Percentiles rank a stretch among this genome's conserved stretches.
phyloP scores from a whole-genome alignment of 2,797 vertebrate genomes.

The Clarias fuscus region DNA sequence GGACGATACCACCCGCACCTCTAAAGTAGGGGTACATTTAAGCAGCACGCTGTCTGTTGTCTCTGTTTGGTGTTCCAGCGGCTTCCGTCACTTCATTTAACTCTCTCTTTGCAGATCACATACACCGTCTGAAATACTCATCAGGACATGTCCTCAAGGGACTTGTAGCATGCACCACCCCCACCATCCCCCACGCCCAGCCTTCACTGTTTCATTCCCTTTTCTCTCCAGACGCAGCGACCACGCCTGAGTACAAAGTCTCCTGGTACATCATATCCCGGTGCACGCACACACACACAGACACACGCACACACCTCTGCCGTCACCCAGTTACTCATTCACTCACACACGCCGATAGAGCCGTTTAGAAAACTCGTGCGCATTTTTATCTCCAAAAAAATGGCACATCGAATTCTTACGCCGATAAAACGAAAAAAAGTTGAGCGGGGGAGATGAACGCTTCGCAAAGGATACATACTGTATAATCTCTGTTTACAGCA shows the following conservation, averaged over 20 bases:
- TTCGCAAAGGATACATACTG: background rate
- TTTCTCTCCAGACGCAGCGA: conserved; percentile 9
- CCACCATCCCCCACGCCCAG: background rate
- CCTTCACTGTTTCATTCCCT: background rate
- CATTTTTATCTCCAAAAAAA: background rate
- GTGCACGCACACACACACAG: no score
- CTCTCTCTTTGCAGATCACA: conserved; percentile 10
- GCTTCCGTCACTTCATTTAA: background rate
- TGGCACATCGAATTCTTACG: background rate
- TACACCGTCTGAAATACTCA: conserved; percentile 19
- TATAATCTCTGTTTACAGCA: conserved; percentile 16
- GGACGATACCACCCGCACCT: conserved; percentile 37
- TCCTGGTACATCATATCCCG: conserved; percentile 28
- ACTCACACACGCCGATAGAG: conserved; percentile 9
- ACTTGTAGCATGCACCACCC: background rate
- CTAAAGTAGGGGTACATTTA: conserved; percentile 8
- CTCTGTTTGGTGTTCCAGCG: background rate
- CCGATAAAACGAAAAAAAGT: background rate
- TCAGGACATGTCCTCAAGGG: conserved; percentile 18
- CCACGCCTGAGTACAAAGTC: conserved; percentile 54
- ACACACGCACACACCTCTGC: conserved; percentile 3
- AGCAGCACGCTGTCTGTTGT: background rate
- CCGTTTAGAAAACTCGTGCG: background rate
- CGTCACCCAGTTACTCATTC: conserved; percentile 47
- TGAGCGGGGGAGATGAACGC: background rate